phyloP scores from a whole-genome alignment of 2,797 vertebrate species.

The Coilia nasus region DNA sequence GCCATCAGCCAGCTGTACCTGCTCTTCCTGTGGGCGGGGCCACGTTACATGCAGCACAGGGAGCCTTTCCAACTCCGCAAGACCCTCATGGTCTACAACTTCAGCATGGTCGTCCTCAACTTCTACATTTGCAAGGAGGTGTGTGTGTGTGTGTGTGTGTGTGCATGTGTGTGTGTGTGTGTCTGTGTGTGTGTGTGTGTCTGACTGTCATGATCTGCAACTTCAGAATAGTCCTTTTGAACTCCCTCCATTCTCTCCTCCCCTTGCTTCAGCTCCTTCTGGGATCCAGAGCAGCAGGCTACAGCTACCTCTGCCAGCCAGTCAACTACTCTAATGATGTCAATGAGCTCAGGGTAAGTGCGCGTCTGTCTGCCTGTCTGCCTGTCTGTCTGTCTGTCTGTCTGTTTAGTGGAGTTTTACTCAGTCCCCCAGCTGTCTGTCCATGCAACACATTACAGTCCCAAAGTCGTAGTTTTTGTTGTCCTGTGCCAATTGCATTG shows the following conservation, averaged over 20 bases:
- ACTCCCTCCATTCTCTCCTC: not conserved
- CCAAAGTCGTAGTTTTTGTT: no score
- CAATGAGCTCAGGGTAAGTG: slow-evolving; percentile 96
- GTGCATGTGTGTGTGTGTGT: not conserved
- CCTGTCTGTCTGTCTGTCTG: no score
- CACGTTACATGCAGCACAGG: slow-evolving; percentile 93
- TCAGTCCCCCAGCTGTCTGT: no score
- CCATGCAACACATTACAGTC: no score
- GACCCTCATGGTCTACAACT: slow-evolving; percentile 95
- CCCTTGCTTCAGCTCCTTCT: slow-evolving; percentile 81
- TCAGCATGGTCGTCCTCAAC: slow-evolving; percentile 98
- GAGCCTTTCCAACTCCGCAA: slow-evolving; percentile 91
- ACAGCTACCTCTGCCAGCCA: slow-evolving; percentile 96
- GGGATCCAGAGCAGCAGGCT: slow-evolving; percentile 89
- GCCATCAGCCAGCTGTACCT: slow-evolving; percentile 94
- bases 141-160: not conserved
- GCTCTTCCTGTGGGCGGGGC: slow-evolving; percentile 94
- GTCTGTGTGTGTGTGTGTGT: not conserved
- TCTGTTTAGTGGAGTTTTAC: no score
- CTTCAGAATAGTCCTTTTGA: not conserved
- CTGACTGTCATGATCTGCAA: not conserved
- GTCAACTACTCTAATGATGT: slow-evolving; percentile 94
- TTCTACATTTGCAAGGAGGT: slow-evolving; percentile 99
- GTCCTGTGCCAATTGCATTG: no score
- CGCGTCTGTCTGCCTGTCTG: slow-evolving; percentile 25